phyloP scores from a whole-genome alignment of 2,888 invertebrate species.

The Atherix ibis region DNA sequence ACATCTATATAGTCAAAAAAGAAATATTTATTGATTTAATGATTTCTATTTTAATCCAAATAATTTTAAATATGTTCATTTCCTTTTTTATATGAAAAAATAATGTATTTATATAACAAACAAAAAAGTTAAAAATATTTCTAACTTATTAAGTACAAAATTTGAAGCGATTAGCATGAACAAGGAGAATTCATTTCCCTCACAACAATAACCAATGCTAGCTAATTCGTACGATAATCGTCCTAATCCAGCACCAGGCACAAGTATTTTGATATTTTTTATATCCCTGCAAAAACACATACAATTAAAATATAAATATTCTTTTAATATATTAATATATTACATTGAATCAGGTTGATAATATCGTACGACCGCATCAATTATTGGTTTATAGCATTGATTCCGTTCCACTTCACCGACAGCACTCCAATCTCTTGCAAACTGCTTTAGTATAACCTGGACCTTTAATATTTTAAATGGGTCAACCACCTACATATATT shows the following conservation, averaged over 20 bases:
- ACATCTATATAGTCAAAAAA: slow-evolving; percentile 8
- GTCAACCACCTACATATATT: slow-evolving; percentile 19
- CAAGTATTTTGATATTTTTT: slow-evolving; percentile 53
- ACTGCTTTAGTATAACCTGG: slow-evolving; percentile 84
- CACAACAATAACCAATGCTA: slow-evolving; percentile 72
- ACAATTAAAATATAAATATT: too few species aligned
- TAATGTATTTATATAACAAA: too few species aligned
- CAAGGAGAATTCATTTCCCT: slow-evolving; percentile 95
- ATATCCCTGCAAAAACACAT: slow-evolving; percentile 20
- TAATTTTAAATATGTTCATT: not conserved
- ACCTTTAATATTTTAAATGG: slow-evolving; percentile 45
- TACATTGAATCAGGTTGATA: slow-evolving; percentile 52
- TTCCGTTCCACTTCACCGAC: slow-evolving; percentile 68
- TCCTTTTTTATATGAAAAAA: not conserved
- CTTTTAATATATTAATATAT: slow-evolving; percentile 4
- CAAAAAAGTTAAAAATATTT: too few species aligned
- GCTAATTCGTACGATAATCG: slow-evolving; percentile 90
- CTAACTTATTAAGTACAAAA: slow-evolving; percentile 76
- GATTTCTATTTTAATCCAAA: too few species aligned
- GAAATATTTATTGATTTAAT: too few species aligned
- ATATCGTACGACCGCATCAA: slow-evolving; percentile 59
- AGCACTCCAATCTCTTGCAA: slow-evolving; percentile 92
- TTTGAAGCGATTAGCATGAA: slow-evolving; percentile 96
- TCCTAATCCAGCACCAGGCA: slow-evolving; percentile 94
- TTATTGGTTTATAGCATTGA: slow-evolving; percentile 79